Conservation (phyloP, 2,113 vertebrate species). For the Eulacestoma nigropectus region DNA sequence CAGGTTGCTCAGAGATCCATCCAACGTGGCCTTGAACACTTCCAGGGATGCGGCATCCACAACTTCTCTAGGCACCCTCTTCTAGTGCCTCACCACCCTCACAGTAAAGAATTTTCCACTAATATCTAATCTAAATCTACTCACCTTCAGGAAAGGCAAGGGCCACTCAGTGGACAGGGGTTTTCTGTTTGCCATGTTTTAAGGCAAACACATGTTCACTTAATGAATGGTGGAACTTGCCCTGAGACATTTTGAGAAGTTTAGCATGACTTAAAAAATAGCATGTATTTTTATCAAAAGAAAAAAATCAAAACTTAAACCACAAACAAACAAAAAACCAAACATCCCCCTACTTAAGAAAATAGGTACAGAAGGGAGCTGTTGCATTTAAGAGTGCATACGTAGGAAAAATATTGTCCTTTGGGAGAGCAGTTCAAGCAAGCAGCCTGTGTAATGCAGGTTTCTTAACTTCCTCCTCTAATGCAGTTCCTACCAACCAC, state of each 20-base stretch:
- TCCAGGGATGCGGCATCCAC: background rate
- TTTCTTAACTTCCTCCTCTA: background rate
- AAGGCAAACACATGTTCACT: background rate
- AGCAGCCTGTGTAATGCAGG: background rate
- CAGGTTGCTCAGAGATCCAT: background rate
- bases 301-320: background rate
- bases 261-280: background rate
- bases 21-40: background rate
- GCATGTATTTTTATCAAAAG: background rate
- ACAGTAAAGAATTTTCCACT: background rate
- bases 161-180: background rate
- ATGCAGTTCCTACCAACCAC: background rate
- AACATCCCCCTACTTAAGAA: background rate
- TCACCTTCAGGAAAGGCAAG: background rate
- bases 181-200: background rate
- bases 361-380: background rate
- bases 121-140: background rate
- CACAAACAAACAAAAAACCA: background rate
- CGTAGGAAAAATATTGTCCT: background rate
- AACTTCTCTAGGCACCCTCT: background rate
- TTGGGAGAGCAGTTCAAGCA: background rate
- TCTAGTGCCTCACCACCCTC: background rate
- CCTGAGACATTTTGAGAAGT: background rate
- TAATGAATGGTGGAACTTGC: background rate
- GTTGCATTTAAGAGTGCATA: background rate